Conservation (phyloP, 2,113 vertebrate species). For the Coryphaenoides rupestris region DNA sequence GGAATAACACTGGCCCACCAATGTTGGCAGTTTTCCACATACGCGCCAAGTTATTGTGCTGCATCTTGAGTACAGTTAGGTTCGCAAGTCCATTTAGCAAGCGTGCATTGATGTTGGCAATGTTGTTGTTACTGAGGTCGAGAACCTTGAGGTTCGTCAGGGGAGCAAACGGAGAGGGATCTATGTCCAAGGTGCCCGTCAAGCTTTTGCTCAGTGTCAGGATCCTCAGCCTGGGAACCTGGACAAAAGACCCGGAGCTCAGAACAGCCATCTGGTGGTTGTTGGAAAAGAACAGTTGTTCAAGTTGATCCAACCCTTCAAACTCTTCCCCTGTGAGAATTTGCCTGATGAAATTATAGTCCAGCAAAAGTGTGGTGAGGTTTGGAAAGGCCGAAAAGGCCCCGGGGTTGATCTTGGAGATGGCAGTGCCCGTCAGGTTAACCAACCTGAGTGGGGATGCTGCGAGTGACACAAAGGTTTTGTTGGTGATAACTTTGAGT, state of each 20-base stretch:
- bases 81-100: constrained; percentile 76
- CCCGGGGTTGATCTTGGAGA: constrained; percentile 66
- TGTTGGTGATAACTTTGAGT: constrained; percentile 73
- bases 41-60: constrained; percentile 93
- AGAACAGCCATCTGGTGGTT: constrained; percentile 77
- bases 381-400: constrained; percentile 77
- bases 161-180: constrained; percentile 80
- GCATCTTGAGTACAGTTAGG: constrained; percentile 81
- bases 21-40: constrained; percentile 88
- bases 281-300: constrained; percentile 81
- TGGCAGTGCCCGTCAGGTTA: constrained; percentile 80
- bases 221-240: constrained; percentile 74
- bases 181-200: constrained; percentile 61
- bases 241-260: constrained; percentile 73
- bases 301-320: constrained; percentile 74
- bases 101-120: constrained; percentile 81
- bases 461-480: constrained; percentile 81
- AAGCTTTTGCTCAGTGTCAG: constrained; percentile 81
- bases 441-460: constrained; percentile 77
- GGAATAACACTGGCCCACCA: constrained; percentile 83
- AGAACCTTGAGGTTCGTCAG: constrained; percentile 79
- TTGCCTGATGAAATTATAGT: constrained; percentile 85
- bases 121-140: constrained; percentile 95
- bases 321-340: constrained; percentile 84
- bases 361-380: constrained; percentile 79